Evolutionary conservation across 2,797 vertebrate genomes (phyloP), one percentile per base, ranked within the genome.

Genomic region (Paramormyrops hopkinsi): DNA sequence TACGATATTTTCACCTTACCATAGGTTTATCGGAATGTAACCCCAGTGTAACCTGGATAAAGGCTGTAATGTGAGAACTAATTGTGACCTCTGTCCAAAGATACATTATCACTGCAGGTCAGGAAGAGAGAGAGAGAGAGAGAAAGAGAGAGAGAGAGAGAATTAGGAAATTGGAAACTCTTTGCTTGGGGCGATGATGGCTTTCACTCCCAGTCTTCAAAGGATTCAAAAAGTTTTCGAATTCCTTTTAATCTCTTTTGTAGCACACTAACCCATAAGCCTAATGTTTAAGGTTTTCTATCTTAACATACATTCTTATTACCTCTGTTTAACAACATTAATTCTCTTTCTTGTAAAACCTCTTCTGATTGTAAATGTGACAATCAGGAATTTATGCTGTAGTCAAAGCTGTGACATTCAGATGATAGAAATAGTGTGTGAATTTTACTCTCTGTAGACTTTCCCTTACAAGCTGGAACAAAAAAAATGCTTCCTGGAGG

Each of bases 401-500:
- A 33, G 29, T 37, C 29, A 37, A 17, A 17, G 29, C 12, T 37
- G 65, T 73, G 65, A 73, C 65, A 73, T 73, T 73, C 65, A 73
- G 65, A 73, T 73, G 65, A 73, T 17, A 17, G 65, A 37, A 37
- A 17, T 73, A 73, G 65, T 73, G 12, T 73, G 65, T 2, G 65
- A 37, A 37, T 73, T 73, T 37, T 73, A 73, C 14, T 73, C 65
- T 73, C 65, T 17, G 29, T 37, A 73, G 76, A 46, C 76, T 46
- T 46, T n/a, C 19, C 76, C 37, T 79, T 44, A 79, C 73, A 79
- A 79, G 73, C 37, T 84, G 82, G 82, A 84, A 48, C n/a, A 46
- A 51, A 50, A 59, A 79, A 59, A 84, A 83, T 56, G 88, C 46
- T 76, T 59, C 53, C 51, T 88, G 50, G 65, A 46, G 50, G 73